Conservation (phyloP, 2,113 vertebrate genomes). For the Prunella fulvescens region DNA sequence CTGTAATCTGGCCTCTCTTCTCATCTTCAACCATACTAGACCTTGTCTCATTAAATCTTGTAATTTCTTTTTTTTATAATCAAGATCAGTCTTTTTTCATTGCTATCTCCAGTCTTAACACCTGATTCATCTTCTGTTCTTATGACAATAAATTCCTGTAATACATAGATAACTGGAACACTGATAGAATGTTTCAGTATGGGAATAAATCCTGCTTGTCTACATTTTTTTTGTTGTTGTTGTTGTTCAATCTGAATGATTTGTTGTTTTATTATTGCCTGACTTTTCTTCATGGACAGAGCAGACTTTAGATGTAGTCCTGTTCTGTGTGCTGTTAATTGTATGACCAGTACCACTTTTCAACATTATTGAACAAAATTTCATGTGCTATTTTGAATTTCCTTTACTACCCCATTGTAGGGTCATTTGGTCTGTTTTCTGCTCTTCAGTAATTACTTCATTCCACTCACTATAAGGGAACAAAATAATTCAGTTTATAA, state of each 20-base stretch:
- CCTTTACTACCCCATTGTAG: neutral
- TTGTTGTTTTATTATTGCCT: neutral
- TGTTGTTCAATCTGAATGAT: neutral
- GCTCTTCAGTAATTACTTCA: neutral
- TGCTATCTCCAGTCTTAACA: neutral
- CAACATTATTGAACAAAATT: neutral
- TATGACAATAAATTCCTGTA: neutral
- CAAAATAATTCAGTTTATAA: neutral
- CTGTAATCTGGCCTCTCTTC: neutral
- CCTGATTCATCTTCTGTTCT: neutral
- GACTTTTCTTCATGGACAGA: neutral
- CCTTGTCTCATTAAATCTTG: neutral
- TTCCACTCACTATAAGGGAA: neutral
- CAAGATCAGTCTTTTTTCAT: neutral
- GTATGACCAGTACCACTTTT: neutral
- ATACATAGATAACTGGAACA: neutral
- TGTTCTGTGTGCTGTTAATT: neutral
- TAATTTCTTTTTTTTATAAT: neutral
- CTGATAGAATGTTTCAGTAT: neutral
- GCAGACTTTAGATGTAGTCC: neutral
- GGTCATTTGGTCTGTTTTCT: neutral
- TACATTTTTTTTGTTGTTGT: neutral
- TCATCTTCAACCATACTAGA: neutral
- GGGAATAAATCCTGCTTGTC: neutral
- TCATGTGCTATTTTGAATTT: neutral